Conservation (phyloP, 2,113 vertebrate genomes). For the Sakesphorus luctuosus region DNA sequence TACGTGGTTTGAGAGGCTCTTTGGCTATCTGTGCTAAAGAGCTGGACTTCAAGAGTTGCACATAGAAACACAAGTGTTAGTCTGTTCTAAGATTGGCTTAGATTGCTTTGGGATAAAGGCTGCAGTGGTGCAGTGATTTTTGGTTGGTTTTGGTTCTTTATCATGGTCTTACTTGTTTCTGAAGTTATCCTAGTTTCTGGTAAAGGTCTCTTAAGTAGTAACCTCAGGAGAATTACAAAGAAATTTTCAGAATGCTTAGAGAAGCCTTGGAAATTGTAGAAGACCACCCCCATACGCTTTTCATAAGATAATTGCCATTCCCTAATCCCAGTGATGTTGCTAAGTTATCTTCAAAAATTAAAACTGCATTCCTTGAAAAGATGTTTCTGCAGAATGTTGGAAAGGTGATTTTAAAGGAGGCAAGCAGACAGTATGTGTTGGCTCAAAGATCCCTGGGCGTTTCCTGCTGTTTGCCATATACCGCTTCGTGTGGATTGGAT, state of each 20-base stretch:
- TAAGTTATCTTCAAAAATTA: neutral
- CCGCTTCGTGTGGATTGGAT: fast-evolving
- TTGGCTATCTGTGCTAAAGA: neutral
- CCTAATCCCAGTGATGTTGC: neutral
- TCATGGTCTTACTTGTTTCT: neutral
- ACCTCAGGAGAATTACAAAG: neutral
- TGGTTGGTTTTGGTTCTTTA: neutral
- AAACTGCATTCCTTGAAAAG: neutral
- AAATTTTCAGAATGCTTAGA: neutral
- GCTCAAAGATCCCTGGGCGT: neutral
- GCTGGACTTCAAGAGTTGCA: neutral
- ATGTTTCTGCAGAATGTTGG: neutral
- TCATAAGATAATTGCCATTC: neutral
- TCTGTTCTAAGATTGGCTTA: neutral
- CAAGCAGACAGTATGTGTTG: fast-evolving
- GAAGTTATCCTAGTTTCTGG: neutral
- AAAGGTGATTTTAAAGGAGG: neutral
- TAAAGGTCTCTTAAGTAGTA: neutral
- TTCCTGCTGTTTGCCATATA: fast-evolving
- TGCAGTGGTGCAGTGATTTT: neutral
- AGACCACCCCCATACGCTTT: neutral
- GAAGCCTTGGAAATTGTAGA: neutral
- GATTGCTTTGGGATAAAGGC: neutral
- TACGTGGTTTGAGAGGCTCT: neutral
- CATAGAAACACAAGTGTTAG: fast-evolving